A percentile compares a stretch with the other conserved stretches of the same genome.
Conservation (phyloP, 2,797 vertebrate species). For the Centroberyx gerrardi region DNA sequence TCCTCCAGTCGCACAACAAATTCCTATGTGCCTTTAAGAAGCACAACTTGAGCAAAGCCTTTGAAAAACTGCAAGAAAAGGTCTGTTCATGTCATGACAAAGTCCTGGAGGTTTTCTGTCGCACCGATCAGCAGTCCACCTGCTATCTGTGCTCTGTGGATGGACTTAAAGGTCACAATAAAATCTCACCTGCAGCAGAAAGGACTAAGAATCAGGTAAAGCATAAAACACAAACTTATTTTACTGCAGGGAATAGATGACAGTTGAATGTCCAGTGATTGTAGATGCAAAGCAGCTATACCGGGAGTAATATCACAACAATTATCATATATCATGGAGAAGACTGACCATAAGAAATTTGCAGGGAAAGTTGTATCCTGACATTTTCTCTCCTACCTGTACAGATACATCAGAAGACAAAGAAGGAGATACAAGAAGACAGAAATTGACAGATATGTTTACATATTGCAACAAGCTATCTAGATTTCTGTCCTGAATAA, state of each 20-base stretch:
- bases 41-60: conserved; percentile 10
- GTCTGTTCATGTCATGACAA: conserved; percentile 22
- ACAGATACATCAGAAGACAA: conserved; percentile 47
- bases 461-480: conserved; percentile 39
- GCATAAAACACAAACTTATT: neutral
- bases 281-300: conserved; percentile 12
- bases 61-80: conserved; percentile 1
- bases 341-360: neutral
- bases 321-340: conserved; percentile 13
- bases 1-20: conserved; percentile 29
- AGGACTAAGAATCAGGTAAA: neutral
- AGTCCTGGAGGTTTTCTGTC: conserved; percentile 32
- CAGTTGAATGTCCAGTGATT: neutral
- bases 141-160: conserved; percentile 16
- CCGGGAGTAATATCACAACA: conserved; percentile 23
- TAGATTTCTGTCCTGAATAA: conserved; percentile 22
- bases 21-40: conserved; percentile 22
- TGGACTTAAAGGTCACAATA: too few relatives aligned
- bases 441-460: conserved; percentile 54
- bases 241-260: neutral
- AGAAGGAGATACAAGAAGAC: conserved; percentile 40
- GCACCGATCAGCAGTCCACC: conserved; percentile 24
- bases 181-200: neutral
- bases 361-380: neutral
- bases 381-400: conserved; percentile 8